Evolutionary conservation across 23 tunicate genomes (phyloP).

Genomic region (Trididemnum miniatum): DNA sequence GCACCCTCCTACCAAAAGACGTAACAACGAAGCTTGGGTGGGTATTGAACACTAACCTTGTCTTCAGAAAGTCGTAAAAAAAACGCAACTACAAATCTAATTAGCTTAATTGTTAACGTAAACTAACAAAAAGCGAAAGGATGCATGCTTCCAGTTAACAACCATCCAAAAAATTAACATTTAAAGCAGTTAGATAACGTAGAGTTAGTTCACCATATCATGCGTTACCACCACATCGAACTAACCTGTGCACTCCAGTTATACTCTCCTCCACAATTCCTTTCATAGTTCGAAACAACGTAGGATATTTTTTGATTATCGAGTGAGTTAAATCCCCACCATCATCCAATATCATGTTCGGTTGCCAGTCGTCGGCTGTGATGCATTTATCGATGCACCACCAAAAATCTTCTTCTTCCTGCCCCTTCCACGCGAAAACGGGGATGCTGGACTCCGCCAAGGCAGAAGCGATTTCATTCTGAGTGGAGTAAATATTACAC

Average conservation of each 20-base stretch:
- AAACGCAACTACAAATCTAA: too few species aligned
- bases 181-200: too few species aligned
- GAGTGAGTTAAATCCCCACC: conserved; percentile 99
- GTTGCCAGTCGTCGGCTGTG: conserved; percentile 90
- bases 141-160: too few species aligned
- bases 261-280: conserved; percentile 99
- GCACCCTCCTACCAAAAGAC: too few species aligned
- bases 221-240: background rate
- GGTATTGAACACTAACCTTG: too few species aligned
- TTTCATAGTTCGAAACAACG: conserved; percentile 80
- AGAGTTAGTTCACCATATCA: too few species aligned
- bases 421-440: conserved; percentile 98
- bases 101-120: too few species aligned
- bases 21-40: too few species aligned
- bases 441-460: conserved; percentile 81
- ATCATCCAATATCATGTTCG: conserved; percentile 98
- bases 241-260: conserved; percentile 96
- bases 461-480: conserved; percentile 96
- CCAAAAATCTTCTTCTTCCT: conserved; percentile 99
- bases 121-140: too few species aligned
- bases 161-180: too few species aligned
- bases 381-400: conserved; percentile 98
- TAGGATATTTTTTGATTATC: conserved; percentile 89
- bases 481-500: conserved; percentile 97
- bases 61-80: too few species aligned